Evolutionary conservation across 2,888 invertebrate species (phyloP).

Genomic region (Pristionchus fissidentatus): DNA sequence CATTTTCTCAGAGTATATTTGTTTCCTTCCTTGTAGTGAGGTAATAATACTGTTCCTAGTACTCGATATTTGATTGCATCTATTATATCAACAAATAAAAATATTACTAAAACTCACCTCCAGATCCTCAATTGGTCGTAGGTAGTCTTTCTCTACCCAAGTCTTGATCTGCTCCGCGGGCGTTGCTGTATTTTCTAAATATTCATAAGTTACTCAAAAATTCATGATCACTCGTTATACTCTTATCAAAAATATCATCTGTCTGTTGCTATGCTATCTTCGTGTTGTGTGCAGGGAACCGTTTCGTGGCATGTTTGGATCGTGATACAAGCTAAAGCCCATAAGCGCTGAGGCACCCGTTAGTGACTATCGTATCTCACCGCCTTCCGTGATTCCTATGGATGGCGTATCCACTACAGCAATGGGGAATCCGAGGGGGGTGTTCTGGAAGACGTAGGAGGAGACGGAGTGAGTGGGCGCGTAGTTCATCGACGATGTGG

Average conservation of each 20-base stretch:
- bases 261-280: too few relatives aligned
- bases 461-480: slow-evolving; percentile 21
- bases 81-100: background rate
- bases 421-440: slow-evolving; percentile 43
- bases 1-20: background rate
- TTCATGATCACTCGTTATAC: too few relatives aligned
- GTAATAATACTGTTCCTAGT: too few relatives aligned
- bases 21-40: background rate
- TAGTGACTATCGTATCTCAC: background rate
- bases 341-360: too few relatives aligned
- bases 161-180: slow-evolving; percentile 44
- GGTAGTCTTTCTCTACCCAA: slow-evolving; percentile 43
- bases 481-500: slow-evolving; percentile 44
- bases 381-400: slow-evolving; percentile 5
- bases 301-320: too few relatives aligned
- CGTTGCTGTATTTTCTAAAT: background rate
- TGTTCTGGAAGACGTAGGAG: slow-evolving; percentile 48
- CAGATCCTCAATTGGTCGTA: slow-evolving; percentile 37
- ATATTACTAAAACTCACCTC: too few relatives aligned
- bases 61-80: too few relatives aligned
- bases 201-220: too few relatives aligned
- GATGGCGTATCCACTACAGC: slow-evolving; percentile 47
- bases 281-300: too few relatives aligned
- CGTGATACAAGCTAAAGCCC: too few relatives aligned
- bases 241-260: too few relatives aligned